These are phyloP conservation scores for Alethe castanea DNA, from an alignment of 2,113 vertebrate genomes.

Conservation along the genomic window DNA sequence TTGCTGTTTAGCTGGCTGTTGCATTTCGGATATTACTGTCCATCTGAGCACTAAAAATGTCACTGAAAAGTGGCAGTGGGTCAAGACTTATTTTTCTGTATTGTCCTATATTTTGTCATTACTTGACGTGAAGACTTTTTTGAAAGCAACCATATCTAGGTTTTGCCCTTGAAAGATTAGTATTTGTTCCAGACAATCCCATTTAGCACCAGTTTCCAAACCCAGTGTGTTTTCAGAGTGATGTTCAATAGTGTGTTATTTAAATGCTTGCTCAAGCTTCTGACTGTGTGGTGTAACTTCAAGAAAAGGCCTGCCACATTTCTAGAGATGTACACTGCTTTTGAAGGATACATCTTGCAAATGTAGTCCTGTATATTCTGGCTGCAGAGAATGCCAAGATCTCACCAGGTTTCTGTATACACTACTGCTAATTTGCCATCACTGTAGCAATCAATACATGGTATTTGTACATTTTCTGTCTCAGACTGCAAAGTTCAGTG, in stretches of 20 bases:
- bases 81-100: neutral
- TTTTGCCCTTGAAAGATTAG: neutral
- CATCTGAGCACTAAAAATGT: neutral
- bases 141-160: neutral
- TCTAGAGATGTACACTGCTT: neutral
- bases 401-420: neutral
- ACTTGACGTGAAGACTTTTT: neutral
- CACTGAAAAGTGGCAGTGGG: neutral
- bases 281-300: neutral
- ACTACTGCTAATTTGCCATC: neutral
- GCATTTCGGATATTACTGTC: neutral
- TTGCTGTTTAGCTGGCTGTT: neutral
- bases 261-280: neutral
- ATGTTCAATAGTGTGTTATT: neutral
- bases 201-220: neutral
- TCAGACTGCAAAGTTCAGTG: neutral
- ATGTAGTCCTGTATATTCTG: accelerated
- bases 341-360: neutral
- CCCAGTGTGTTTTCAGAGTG: neutral
- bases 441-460: neutral
- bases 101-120: neutral
- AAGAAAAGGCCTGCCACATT: neutral
- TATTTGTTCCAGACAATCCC: neutral
- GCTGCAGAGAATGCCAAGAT: neutral
- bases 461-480: neutral